Evolutionary conservation across 1,140 invertebrate genomes (phyloP), one percentile per base, ranked within the genome.

Genomic region (Limonius californicus): DNA sequence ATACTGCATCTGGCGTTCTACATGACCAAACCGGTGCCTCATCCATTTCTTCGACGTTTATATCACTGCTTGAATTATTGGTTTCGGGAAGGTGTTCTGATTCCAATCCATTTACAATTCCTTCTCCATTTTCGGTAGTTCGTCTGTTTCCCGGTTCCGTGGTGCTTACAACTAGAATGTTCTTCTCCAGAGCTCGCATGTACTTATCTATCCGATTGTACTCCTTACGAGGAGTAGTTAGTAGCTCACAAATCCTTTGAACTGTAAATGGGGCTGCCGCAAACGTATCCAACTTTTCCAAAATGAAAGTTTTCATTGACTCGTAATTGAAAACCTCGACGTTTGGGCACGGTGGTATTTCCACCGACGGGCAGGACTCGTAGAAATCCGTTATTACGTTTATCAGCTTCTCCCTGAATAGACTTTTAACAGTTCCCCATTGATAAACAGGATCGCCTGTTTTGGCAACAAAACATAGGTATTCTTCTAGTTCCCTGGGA

Each of bases 201-300:
- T 93, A 98, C 78, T 98, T 99, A 74, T 98, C 96, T 50, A 94
- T 91, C 61, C 94, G 83, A 71, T 91, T 95, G 76, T 99, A 99
- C 73, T 98, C 92, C 74, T 92, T 94, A n/a, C 87, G 83, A 3
- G 96, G 95, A 63, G 87, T 85, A 1, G 90, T 92, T 0, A 99
- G 79, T 2, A 99, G 79, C 78, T 99, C 97, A 78, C 94, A 97
- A 43, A 99, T 86, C 62, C 96, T 83, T 77, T 98, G 96, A 54
- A 98, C 89, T 9, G 97, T 98, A 72, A 99, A 99, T 0, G 96
- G 97, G 1, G 95, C 94, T 57, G 93, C 92, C 27, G 84, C 85
- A 77, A 90, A 91, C 1, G 85, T 86, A 67, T 97, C 93, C 0
- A 97, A 76, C 21, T 89, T 84, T 70, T 95, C 89, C 19, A 97